phyloP scores from a whole-genome alignment of 2,797 vertebrate species.

The Knipowitschia caucasica region DNA sequence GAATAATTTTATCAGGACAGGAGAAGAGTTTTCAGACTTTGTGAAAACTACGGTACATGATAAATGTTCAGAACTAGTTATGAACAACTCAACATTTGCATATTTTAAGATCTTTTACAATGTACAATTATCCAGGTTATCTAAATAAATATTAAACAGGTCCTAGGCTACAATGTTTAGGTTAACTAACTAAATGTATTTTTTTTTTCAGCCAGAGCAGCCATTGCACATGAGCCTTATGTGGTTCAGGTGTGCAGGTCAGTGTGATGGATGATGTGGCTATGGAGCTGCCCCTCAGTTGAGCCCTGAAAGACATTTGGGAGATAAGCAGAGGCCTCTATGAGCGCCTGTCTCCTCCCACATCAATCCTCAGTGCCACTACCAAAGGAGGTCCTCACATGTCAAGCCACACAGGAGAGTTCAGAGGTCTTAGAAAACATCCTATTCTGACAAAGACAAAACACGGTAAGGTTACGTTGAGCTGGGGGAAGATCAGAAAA shows the following conservation, averaged over 20 bases:
- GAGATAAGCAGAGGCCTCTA: slow-evolving; percentile 65
- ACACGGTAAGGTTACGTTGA: slow-evolving; percentile 59
- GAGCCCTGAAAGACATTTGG: slow-evolving; percentile 65
- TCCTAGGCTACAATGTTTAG: not conserved
- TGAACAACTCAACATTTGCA: too few species aligned
- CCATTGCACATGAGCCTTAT: slow-evolving; percentile 30
- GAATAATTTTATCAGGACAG: slow-evolving; percentile 11
- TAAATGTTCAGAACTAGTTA: too few species aligned
- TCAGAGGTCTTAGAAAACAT: slow-evolving; percentile 56
- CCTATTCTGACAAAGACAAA: slow-evolving; percentile 65
- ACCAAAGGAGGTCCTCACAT: slow-evolving; percentile 72
- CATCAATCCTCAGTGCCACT: slow-evolving; percentile 63
- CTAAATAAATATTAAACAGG: not conserved
- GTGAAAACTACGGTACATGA: too few species aligned
- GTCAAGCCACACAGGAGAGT: slow-evolving; percentile 54
- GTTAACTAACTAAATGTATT: slow-evolving; percentile 27
- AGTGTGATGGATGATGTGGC: slow-evolving; percentile 69
- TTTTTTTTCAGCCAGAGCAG: slow-evolving; percentile 12
- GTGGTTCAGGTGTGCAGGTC: slow-evolving; percentile 66
- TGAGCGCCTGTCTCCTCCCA: slow-evolving; percentile 64
- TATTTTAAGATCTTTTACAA: not conserved
- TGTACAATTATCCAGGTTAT: not conserved
- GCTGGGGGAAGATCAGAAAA: slow-evolving; percentile 41
- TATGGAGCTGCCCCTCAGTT: slow-evolving; percentile 58
- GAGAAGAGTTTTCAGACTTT: not conserved